Evolutionary conservation across 2,113 vertebrate genomes (phyloP), one percentile per base, ranked within the genome.

Genomic region (Mormoops blainvillei): DNA sequence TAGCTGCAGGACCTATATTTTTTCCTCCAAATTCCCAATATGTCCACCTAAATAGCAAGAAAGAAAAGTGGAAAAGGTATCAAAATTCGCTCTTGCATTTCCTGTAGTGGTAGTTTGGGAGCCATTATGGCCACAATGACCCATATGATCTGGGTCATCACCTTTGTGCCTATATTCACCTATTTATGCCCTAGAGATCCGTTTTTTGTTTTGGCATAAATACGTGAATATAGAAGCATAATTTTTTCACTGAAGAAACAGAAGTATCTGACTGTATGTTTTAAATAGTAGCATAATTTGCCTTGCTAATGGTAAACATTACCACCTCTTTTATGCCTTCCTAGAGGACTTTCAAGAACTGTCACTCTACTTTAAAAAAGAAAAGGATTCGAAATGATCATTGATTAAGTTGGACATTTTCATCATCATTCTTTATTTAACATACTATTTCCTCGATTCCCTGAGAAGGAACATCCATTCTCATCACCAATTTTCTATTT

Each of bases 221-320:
- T 31, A 61, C 26, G 58, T 61, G 58, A 28, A 61, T 31, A 61
- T 13, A 31, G 26, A 26, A 61, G 26, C 31, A 74, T 84, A 71
- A 89, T 61, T 91, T 61, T 91, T 95, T 94, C 63, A 89, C 15
- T 70, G 7, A 96, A 97, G 41, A 94, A 93, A 95, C 9, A 50
- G 18, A 94, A 89, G 36, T 76, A 78, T 52, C 43, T 77, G 38
- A 48, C 31, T 83, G 1, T 26, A 56, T 36, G 36, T 84, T 90
- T 92, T 93, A 94, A 86, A 73, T n/a, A 73, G 24, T 38, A 93
- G n/a, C 28, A 88, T 54, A 63, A 91, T 94, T 80, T 91, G 24
- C 28, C 71, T 89, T 83, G 45, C 38, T 96, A 89, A 71, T 71
- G 77, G 52, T 13, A 95, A 95, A 96, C 9, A 94, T 50, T 43